These are phyloP conservation scores for Colistium nudipinnis DNA, from an alignment of 2,113 vertebrate genomes.

Conservation along the genomic window DNA sequence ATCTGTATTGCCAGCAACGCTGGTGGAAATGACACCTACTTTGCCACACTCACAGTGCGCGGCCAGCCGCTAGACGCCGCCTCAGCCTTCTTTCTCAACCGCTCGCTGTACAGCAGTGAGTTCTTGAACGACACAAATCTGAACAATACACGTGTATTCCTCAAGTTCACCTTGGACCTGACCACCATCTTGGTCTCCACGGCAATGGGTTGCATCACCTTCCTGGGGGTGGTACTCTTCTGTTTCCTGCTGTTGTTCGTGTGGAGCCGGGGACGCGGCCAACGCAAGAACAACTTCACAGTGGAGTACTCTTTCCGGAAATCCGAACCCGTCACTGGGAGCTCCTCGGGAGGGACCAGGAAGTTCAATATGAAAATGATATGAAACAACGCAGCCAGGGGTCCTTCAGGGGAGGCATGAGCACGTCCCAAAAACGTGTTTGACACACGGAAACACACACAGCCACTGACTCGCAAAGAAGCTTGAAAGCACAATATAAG, in stretches of 20 bases:
- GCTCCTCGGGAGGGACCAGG: conserved; percentile 88
- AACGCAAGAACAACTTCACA: conserved; percentile 97
- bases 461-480: conserved; percentile 77
- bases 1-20: conserved; percentile 98
- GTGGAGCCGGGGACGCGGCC: conserved; percentile 96
- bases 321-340: conserved; percentile 85
- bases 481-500: conserved; percentile 32
- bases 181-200: conserved; percentile 98
- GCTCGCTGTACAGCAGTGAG: conserved; percentile 86
- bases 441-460: conserved; percentile 78
- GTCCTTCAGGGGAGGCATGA: conserved; percentile 81
- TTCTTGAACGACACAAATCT: conserved; percentile 89
- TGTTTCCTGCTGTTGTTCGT: conserved; percentile 98
- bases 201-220: conserved; percentile 99
- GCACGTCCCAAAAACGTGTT: conserved; percentile 78
- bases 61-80: conserved; percentile 78
- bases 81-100: conserved; percentile 82
- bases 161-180: conserved; percentile 95
- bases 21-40: conserved; percentile 96
- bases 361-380: conserved; percentile 99
- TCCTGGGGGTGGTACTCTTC: conserved; percentile 97
- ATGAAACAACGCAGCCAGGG: conserved; percentile 89
- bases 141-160: conserved; percentile 91
- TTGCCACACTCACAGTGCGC: conserved; percentile 90
- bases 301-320: conserved; percentile 98